Evolutionary conservation across 2,113 vertebrate genomes (phyloP), one percentile per base, ranked within the genome.

Genomic region (Neolamprologus fasciatus): DNA sequence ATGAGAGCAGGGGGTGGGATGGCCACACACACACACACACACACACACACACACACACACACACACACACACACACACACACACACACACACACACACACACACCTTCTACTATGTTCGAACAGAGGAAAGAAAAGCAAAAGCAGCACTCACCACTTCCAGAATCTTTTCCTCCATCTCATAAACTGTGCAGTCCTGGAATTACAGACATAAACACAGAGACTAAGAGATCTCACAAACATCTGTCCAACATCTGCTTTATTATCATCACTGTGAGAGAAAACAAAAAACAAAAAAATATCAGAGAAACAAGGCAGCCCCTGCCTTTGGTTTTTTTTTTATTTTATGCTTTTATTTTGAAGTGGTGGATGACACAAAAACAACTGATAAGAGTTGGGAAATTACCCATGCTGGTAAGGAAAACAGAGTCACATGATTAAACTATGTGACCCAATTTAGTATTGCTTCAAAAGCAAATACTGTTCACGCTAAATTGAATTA

Each of bases 81-180:
- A 87, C 55, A 23, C 61, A 58, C 63, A 42, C 50, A 87, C 73
- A 85, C 53, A 80, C 55, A 82, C 28, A 11, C 53, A 8, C 54
- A 3, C n/a, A 21, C 10, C 53, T 47, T 81, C 54, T 13, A 3
- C 11, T 6, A 8, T 14, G 12, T 47, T 76, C 3, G 16, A 78
- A 42, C 37, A 97, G 93, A 93, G 91, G 91, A 87, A 80, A 5
- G 82, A 47, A 42, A 83, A 31, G 28, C 11, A 85, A 55, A 82
- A 93, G 0, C 1, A 12, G 80, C 87, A 97, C 98, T 98, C 96
- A 99, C 98, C 91, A 99, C 98, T 93, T 96, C 96, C 93, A 98
- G 94, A 93, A 98, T 98, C 97, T 98, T 98, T 94, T 99, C 98
- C 89, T 99, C 98, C 96, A 99, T 99, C 94, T 98, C 97, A 83